Conservation (phyloP, 2,797 vertebrate genomes). For the Notamacropus eugenii region DNA sequence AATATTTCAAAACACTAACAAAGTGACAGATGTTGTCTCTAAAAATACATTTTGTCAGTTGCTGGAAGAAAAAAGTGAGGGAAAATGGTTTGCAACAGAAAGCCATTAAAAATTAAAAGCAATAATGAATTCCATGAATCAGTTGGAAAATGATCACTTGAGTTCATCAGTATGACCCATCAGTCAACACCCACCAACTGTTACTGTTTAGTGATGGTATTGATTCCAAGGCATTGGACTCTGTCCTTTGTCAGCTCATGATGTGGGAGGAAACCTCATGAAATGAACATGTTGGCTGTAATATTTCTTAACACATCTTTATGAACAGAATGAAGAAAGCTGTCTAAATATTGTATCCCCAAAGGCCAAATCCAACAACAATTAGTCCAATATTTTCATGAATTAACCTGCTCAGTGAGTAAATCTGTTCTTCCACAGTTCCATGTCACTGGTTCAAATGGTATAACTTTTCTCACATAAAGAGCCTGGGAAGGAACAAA, state of each 20-base stretch:
- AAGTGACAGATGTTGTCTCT: slow-evolving; percentile 3
- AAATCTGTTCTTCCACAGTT: slow-evolving; percentile 66
- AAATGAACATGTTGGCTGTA: slow-evolving; percentile 27
- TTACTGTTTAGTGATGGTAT: slow-evolving; percentile 18
- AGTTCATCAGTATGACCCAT: slow-evolving; percentile 41
- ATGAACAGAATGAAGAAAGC: slow-evolving; percentile 65
- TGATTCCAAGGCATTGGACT: not conserved
- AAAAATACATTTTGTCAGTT: slow-evolving; percentile 18
- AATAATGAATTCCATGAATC: slow-evolving; percentile 18
- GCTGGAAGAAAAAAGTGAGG: slow-evolving; percentile 7
- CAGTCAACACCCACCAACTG: slow-evolving; percentile 34
- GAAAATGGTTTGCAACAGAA: slow-evolving; percentile 12
- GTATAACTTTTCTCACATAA: slow-evolving; percentile 54
- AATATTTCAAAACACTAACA: not conserved
- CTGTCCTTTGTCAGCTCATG: not conserved
- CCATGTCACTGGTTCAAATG: slow-evolving; percentile 64
- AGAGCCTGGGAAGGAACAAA: slow-evolving; percentile 62
- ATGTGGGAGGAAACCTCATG: slow-evolving; percentile 43
- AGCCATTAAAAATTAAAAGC: slow-evolving; percentile 26
- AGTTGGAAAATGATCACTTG: slow-evolving; percentile 36
- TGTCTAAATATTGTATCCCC: slow-evolving; percentile 54
- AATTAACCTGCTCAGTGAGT: slow-evolving; percentile 65
- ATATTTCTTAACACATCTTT: slow-evolving; percentile 53
- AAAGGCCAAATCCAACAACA: slow-evolving; percentile 51
- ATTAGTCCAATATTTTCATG: slow-evolving; percentile 51